Evolutionary conservation across 2,888 invertebrate species (phyloP), one percentile per base, ranked within the genome.

Genomic region (Machimus rusticus): DNA sequence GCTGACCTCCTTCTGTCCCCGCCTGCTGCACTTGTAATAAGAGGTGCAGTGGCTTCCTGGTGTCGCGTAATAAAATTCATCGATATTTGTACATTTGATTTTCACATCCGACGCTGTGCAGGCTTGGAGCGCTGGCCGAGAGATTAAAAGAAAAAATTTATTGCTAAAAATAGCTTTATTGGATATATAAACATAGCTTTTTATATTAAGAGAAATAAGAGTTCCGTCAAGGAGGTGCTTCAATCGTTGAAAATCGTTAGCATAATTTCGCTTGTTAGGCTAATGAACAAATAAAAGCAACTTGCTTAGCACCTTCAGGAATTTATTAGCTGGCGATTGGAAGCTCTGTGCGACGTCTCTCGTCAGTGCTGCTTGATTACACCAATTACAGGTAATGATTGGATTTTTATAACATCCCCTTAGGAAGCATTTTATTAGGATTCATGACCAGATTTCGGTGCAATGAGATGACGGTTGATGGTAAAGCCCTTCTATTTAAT

Each of bases 1-100:
- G 87, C 94, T 93, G 12, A 92, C 90, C 51, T 93, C 93, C 12
- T 89, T 88, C n/a, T 89, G 88, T 1, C 89, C 90, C n/a, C 87
- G 86, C 8, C 87, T 74, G 12, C 86, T 89, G 90, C 95, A 95
- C 89, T 93, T 93, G 91, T 95, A 95, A 91, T 94, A 95, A 87
- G 93, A 93, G 4, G 93, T 93, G 90, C 95, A 95, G 74, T 94
- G 93, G 28, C 94, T 94, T 87, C 93, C 94, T 74, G 95, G 94
- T 9, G 93, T 92, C n/a, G 94, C 93, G 91, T 94, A 94, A 57
- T 89, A 90, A 79, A 90, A 90, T 78, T 90, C 90, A 89, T 91
- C 91, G 1, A 88, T 87, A 88, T 90, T 90, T n/a, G 90, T 88
- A 37, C 91, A 91, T 89, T 90, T 90, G 16, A 90, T 89, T 86